Evolutionary conservation across 2,113 vertebrate species (phyloP).

Genomic region (Cariama cristata): DNA sequence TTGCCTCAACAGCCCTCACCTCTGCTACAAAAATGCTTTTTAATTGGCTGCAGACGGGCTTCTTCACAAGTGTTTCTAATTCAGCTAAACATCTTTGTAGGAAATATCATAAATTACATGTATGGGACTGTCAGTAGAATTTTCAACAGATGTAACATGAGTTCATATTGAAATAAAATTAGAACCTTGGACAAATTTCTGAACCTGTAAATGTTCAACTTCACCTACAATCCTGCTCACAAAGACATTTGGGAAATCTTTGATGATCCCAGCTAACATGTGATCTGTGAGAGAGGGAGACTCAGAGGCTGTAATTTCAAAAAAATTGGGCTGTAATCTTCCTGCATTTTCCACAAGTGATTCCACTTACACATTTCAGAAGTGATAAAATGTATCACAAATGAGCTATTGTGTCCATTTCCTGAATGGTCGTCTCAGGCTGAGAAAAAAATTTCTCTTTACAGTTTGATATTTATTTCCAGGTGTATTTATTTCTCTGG

Average conservation of each 20-base stretch:
- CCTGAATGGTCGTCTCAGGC: background rate
- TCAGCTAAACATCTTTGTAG: constrained; percentile 79
- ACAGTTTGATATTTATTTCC: constrained; percentile 31
- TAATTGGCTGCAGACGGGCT: constrained; percentile 56
- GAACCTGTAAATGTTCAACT: constrained; percentile 43
- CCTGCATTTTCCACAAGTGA: constrained; percentile 20
- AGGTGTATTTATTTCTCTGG: constrained; percentile 4
- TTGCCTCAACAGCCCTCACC: constrained; percentile 13
- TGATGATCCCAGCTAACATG: background rate
- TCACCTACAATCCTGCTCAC: constrained; percentile 48
- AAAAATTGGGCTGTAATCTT: background rate
- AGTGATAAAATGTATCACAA: constrained; percentile 54
- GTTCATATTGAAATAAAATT: constrained; percentile 72
- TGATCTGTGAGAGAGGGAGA: background rate
- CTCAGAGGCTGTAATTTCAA: background rate
- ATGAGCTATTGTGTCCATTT: constrained; percentile 30
- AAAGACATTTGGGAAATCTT: background rate
- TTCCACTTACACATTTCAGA: constrained; percentile 27
- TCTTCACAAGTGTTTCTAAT: constrained; percentile 81
- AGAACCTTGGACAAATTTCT: constrained; percentile 72
- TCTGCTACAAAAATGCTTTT: constrained; percentile 59
- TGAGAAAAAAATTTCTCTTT: background rate
- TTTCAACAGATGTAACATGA: constrained; percentile 71
- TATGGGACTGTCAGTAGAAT: constrained; percentile 74
- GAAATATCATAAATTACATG: constrained; percentile 78